Conservation (phyloP, 2,888 invertebrate species). For the Nomada lathburiana region DNA sequence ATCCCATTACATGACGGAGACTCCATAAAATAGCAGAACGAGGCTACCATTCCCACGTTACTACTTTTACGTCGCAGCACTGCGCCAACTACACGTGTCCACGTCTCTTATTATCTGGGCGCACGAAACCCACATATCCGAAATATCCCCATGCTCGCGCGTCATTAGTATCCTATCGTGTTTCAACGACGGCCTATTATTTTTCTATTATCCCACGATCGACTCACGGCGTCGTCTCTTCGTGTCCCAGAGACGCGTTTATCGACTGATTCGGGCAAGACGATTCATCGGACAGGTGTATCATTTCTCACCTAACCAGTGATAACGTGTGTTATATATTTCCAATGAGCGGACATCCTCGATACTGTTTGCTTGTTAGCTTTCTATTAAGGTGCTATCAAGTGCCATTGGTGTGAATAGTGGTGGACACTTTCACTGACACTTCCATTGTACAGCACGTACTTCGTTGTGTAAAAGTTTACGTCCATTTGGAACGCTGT, state of each 20-base stretch:
- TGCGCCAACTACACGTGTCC: constrained; percentile 45
- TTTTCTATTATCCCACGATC: constrained; percentile 59
- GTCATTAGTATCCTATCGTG: constrained; percentile 59
- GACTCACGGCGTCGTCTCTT: constrained; percentile 34
- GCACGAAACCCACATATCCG: constrained; percentile 60
- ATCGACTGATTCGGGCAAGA: constrained; percentile 19
- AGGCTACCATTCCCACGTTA: constrained; percentile 59
- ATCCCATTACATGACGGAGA: constrained; percentile 26
- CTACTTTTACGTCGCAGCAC: constrained; percentile 42
- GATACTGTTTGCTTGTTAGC: constrained; percentile 15
- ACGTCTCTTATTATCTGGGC: constrained; percentile 48
- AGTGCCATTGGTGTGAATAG: neutral
- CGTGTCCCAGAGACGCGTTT: constrained; percentile 1
- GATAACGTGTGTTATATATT: constrained; percentile 33
- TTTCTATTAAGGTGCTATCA: neutral
- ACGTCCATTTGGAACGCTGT: no score
- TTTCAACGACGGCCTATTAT: constrained; percentile 56
- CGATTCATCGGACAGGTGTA: constrained; percentile 33
- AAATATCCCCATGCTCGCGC: constrained; percentile 46
- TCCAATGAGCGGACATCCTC: neutral
- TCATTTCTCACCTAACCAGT: constrained; percentile 44
- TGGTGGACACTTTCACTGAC: neutral
- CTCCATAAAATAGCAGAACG: constrained; percentile 48
- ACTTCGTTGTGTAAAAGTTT: no score
- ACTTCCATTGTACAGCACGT: no score